These are phyloP conservation scores for Gnatocerus cornutus DNA, from an alignment of 2,888 invertebrate genomes.

Conservation along the genomic window DNA sequence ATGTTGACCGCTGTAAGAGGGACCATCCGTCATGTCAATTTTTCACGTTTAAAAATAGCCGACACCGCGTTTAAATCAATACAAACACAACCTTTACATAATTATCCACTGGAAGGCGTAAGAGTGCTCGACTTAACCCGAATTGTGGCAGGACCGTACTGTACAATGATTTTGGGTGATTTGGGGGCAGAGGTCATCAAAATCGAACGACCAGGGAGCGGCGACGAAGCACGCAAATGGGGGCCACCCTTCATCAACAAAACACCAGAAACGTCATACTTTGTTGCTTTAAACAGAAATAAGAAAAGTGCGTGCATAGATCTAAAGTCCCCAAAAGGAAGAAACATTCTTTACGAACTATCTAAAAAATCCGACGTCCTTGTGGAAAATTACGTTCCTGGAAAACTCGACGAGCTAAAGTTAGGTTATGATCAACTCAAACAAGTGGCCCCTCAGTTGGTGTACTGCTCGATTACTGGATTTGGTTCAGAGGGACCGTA, in stretches of 20 bases:
- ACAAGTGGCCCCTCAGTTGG: constrained; percentile 81
- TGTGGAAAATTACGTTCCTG: constrained; percentile 96
- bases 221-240: constrained; percentile 94
- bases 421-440: constrained; percentile 87
- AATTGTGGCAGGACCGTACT: constrained; percentile 95
- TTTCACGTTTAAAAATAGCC: constrained; percentile 40
- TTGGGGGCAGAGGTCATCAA: constrained; percentile 95
- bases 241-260: constrained; percentile 89
- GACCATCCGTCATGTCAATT: constrained; percentile 3
- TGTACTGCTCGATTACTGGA: constrained; percentile 96
- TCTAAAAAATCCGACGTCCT: constrained; percentile 88
- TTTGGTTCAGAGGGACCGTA: constrained; percentile 94
- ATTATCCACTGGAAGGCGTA: constrained; percentile 80
- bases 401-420: constrained; percentile 83
- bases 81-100: constrained; percentile 26
- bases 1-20: constrained; percentile 35
- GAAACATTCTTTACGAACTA: constrained; percentile 79
- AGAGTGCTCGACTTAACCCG: constrained; percentile 87
- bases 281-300: constrained; percentile 91
- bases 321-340: constrained; percentile 81
- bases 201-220: constrained; percentile 87
- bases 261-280: constrained; percentile 84
- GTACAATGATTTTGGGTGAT: constrained; percentile 94
- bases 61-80: constrained; percentile 39
- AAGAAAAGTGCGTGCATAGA: constrained; percentile 94